These are phyloP conservation scores for Gari tellinella DNA, from an alignment of 2,888 invertebrate species.

Conservation along the genomic window DNA sequence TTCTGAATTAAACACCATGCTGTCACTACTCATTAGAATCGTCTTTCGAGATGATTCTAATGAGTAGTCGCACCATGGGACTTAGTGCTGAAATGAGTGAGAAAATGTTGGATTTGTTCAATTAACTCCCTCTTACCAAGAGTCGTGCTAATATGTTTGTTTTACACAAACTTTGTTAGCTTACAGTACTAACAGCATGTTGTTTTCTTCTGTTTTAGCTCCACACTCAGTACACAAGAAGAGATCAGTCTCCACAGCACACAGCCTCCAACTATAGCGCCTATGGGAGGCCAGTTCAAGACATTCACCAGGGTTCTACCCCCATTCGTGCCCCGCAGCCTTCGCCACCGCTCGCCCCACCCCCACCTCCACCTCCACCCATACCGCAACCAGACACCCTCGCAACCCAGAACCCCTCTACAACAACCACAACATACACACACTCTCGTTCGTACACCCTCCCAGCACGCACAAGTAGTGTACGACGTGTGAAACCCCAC, in stretches of 20 bases:
- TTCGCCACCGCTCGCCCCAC: slow-evolving; percentile 49
- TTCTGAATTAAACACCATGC: too few relatives aligned
- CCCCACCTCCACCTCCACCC: slow-evolving; percentile 24
- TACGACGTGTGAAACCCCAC: slow-evolving; percentile 49
- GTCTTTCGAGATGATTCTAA: too few relatives aligned
- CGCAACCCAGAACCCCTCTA: not conserved
- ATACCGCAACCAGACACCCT: slow-evolving; percentile 16
- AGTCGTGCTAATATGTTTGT: too few relatives aligned
- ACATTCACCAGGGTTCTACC: slow-evolving; percentile 46
- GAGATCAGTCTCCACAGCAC: slow-evolving; percentile 30
- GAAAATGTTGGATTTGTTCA: too few relatives aligned
- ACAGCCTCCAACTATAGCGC: slow-evolving; percentile 38
- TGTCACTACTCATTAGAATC: too few relatives aligned
- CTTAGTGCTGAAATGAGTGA: too few relatives aligned
- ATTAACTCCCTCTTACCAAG: too few relatives aligned
- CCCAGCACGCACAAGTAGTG: slow-evolving; percentile 39
- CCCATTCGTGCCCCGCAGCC: slow-evolving; percentile 34
- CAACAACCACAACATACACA: slow-evolving; percentile 5
- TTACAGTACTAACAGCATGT: not conserved
- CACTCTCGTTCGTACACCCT: slow-evolving; percentile 41
- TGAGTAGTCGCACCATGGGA: too few relatives aligned
- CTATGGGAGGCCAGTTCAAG: slow-evolving; percentile 37
- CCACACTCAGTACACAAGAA: slow-evolving; percentile 37
- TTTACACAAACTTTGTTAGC: too few relatives aligned
- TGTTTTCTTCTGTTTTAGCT: slow-evolving; percentile 47